Base-by-base conservation (phyloP, 2,113 vertebrate genomes). In the Rhinolophus sinicus region DNA sequence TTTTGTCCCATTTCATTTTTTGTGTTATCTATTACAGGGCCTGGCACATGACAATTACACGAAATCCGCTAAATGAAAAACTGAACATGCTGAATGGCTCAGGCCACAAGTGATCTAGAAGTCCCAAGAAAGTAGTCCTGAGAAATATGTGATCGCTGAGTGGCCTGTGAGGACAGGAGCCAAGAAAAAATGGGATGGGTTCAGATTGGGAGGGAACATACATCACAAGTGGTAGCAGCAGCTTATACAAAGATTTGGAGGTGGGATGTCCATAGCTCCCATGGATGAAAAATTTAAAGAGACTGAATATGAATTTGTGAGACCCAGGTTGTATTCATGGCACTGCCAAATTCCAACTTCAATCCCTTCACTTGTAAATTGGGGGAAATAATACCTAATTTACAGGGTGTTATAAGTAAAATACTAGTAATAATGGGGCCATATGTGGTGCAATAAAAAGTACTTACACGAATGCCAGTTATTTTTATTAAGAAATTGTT, bases 401-500 rank as follows among this genome's bases (percentile, higher is more conserved):
- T 50, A 97, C 21, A 70, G 19, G 19, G 12, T 47, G 26, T 19
- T 86, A 1, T 77, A n/a, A 87, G 21, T 10, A 50, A 96, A 93
- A 90, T 87, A 82, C 33, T 88, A 50, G 72, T 50, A 87, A 72
- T 90, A 78, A 87, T 21, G 44, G 54, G 60, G 8, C 86, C 89
- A 67, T 33, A 12, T 60, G 9, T 1, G 72, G 8, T 58, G 86
- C 33, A 82, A 90, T 82, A n/a, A 72, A 77, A 87, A 83, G 62
- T 92, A 91, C 58, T 88, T 94, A 94, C 2, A 73, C 12, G 18
- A 54, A 76, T 90, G 35, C 65, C 69, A 94, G 38, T 35, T 73
- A 64, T 94, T 88, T 91, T 91, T 80, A 95, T 69, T 83, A 89
- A 69, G 54, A 13, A n/a, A 89, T 33, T 96, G 11, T 70, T 93